Evolutionary conservation across 2,797 vertebrate species (phyloP).

Genomic region (Sparus aurata): DNA sequence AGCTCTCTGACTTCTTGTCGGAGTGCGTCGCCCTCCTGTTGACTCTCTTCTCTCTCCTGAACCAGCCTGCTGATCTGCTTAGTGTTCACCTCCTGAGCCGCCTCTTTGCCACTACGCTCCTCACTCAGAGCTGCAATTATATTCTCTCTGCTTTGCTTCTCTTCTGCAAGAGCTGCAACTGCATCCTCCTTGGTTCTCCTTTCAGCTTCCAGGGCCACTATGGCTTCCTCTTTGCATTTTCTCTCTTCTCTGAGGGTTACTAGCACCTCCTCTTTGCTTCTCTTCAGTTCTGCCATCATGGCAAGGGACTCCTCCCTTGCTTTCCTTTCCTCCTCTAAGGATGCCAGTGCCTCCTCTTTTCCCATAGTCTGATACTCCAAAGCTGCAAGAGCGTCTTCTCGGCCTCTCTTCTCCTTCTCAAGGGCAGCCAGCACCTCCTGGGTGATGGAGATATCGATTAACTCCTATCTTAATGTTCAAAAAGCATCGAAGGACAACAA

Average conservation of each 20-base stretch:
- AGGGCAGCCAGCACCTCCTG: slow-evolving; percentile 66
- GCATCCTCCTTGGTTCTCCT: slow-evolving; percentile 41
- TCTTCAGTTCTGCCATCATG: slow-evolving; percentile 19
- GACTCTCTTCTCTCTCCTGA: slow-evolving; percentile 32
- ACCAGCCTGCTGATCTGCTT: slow-evolving; percentile 33
- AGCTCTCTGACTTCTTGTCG: slow-evolving; percentile 39
- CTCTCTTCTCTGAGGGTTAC: slow-evolving; percentile 28
- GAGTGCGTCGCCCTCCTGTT: slow-evolving; percentile 31
- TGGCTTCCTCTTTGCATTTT: not conserved
- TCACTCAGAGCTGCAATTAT: not conserved
- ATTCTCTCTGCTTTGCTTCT: slow-evolving; percentile 20
- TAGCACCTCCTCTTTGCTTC: slow-evolving; percentile 19
- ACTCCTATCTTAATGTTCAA: not conserved
- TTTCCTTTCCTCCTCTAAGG: slow-evolving; percentile 58
- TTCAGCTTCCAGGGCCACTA: slow-evolving; percentile 43
- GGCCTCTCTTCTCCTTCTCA: slow-evolving; percentile 62
- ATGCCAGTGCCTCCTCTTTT: slow-evolving; percentile 62
- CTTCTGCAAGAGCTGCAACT: not conserved
- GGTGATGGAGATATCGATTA: not conserved
- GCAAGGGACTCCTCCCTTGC: slow-evolving; percentile 44
- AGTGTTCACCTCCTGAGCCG: slow-evolving; percentile 16
- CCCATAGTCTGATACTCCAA: slow-evolving; percentile 64
- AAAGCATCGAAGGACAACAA: not conserved
- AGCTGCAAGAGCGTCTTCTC: slow-evolving; percentile 42
- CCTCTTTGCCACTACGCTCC: slow-evolving; percentile 28